phyloP scores from a whole-genome alignment of 2,888 invertebrate species.

The Drosophila conformis region DNA sequence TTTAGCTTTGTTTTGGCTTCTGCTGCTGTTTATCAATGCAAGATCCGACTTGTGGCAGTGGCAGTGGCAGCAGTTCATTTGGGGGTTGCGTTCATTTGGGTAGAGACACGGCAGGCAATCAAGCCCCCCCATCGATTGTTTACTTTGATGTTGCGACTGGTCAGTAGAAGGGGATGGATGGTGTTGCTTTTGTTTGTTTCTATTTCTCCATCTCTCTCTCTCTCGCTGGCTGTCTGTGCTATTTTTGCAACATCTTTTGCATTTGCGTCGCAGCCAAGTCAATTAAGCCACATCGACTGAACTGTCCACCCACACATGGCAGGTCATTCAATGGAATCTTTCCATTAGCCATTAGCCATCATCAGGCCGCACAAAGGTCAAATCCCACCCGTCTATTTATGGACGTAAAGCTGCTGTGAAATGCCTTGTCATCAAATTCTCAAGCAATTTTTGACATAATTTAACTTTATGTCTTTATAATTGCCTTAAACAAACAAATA shows the following conservation, averaged over 20 bases:
- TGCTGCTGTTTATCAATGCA: slow-evolving; percentile 55
- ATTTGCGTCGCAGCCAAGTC: slow-evolving; percentile 52
- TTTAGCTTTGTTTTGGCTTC: slow-evolving; percentile 42
- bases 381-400: slow-evolving; percentile 58
- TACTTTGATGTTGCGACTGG: slow-evolving; percentile 45
- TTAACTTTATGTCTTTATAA: slow-evolving; percentile 63
- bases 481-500: slow-evolving; percentile 40
- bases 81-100: slow-evolving; percentile 44
- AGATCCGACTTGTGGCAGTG: slow-evolving; percentile 39
- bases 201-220: background rate
- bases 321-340: slow-evolving; percentile 22
- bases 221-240: slow-evolving; percentile 8
- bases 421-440: slow-evolving; percentile 28
- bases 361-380: slow-evolving; percentile 49
- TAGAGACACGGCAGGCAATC: slow-evolving; percentile 10
- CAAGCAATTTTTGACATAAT: slow-evolving; percentile 44
- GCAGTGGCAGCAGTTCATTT: slow-evolving; percentile 8
- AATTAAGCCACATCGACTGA: slow-evolving; percentile 41
- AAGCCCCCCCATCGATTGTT: slow-evolving; percentile 43
- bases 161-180: background rate
- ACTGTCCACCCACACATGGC: slow-evolving; percentile 28
- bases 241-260: slow-evolving; percentile 58
- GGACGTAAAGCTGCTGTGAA: slow-evolving; percentile 51
- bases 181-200: background rate
- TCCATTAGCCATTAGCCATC: slow-evolving; percentile 24